Base-by-base conservation (phyloP, 2,888 invertebrate genomes). In the Eupithecia centaureata region DNA sequence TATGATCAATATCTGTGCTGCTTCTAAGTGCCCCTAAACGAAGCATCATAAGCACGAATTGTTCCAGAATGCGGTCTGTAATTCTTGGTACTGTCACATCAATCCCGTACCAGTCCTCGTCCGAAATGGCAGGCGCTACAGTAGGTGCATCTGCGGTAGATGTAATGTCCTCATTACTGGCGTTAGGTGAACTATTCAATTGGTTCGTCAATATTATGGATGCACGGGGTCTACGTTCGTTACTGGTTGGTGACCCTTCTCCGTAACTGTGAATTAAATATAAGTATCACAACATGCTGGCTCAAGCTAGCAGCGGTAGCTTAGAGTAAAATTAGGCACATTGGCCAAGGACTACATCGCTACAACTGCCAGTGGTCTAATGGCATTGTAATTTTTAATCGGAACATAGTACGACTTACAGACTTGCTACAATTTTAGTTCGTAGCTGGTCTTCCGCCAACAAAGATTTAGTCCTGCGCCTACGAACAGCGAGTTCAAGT, bases 381-480 rank as follows among this genome's bases (percentile, higher is more conserved):
- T n/a, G 47, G 42, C 18, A 42, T 8, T 8, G 8, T 2, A 18
- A 42, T 12, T 47, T 47, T 10, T 22, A 3, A 47, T 22, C 22
- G 22, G n/a, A 3, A 42, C 18, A 18, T 15, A 28, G 28, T 54
- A 54, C 27, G n/a, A 83, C 85, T 86, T 77, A 93, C 92, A 89
- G 84, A 63, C 81, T 84, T 4, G 87, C 85, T 47, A 89, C 85
- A 8, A 93, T 76, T 72, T 85, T 87, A 70, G 82, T 85, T 2
- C 93, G 84, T n/a, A 93, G 77, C 68, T 89, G 86, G 12, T 89
- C 87, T 81, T 92, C 93, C 15, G 82, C 88, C 38, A 88, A 77
- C 70, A 94, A 79, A 1, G 94, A 93, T 76, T 93, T 93, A 15
- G 93, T 93, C 38, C 88, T 83, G 60, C 94, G 86, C 69, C 94